These are phyloP conservation scores for Peromyscus polionotus DNA, from an alignment of 2,113 vertebrate genomes.

Conservation along the genomic window DNA sequence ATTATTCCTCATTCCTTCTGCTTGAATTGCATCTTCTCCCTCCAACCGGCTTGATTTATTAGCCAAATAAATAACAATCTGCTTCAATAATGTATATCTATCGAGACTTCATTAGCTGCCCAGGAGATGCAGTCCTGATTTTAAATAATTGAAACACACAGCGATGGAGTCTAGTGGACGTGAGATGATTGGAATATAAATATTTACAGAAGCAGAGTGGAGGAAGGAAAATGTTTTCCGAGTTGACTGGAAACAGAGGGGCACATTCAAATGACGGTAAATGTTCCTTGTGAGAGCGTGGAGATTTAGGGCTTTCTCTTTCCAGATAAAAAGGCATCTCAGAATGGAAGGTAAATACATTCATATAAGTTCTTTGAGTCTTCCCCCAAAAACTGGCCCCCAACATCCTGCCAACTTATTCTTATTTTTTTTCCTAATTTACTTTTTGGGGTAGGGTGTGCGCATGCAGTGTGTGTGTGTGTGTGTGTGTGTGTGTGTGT, in stretches of 20 bases:
- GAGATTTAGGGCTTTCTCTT: conserved; percentile 28
- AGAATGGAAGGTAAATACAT: background rate
- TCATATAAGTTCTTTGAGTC: conserved; percentile 17
- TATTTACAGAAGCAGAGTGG: conserved; percentile 68
- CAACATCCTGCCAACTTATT: background rate
- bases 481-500: background rate
- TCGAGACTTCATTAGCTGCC: conserved; percentile 84
- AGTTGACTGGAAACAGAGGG: conserved; percentile 61
- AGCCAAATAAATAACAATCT: conserved; percentile 87
- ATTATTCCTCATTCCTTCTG: conserved; percentile 86
- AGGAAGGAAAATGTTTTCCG: conserved; percentile 40
- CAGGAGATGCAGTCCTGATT: conserved; percentile 74
- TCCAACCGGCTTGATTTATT: conserved; percentile 86
- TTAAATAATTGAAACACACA: conserved; percentile 83
- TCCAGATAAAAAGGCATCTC: conserved; percentile 27
- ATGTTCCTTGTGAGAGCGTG: conserved; percentile 44
- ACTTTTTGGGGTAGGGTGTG: background rate
- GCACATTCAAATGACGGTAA: conserved; percentile 37
- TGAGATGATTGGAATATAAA: conserved; percentile 64
- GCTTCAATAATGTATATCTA: conserved; percentile 79
- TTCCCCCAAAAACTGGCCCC: background rate
- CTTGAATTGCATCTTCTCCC: conserved; percentile 83
- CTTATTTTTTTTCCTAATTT: background rate
- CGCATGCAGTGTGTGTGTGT: background rate
- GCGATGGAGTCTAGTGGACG: conserved; percentile 79